A percentile compares a stretch with the other conserved stretches of the same genome.
phyloP scores from a whole-genome alignment of 2,797 vertebrate genomes.

The Fundulus diaphanus region DNA sequence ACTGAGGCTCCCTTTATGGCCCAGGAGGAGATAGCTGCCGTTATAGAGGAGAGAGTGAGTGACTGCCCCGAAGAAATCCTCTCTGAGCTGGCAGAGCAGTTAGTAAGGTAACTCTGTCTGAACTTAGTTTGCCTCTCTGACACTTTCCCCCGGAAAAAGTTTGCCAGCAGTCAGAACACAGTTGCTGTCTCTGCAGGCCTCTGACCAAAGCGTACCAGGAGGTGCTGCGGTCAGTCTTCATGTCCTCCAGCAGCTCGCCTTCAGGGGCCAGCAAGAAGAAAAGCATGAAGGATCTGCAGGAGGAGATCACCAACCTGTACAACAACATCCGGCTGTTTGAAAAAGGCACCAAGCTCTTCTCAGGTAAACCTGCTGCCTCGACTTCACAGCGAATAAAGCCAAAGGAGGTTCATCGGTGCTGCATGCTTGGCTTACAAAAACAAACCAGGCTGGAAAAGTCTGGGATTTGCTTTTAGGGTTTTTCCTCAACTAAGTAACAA shows the following conservation, averaged over 20 bases:
- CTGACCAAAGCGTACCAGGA: conserved; percentile 91
- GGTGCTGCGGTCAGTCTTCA: conserved; percentile 87
- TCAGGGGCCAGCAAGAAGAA: conserved; percentile 88
- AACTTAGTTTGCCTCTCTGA: background rate
- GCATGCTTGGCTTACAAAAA: background rate
- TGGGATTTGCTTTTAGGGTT: too few species aligned
- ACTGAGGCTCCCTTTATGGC: conserved; percentile 86
- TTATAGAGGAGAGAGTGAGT: conserved; percentile 83
- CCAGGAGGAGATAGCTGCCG: conserved; percentile 85
- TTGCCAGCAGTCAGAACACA: background rate
- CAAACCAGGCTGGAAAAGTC: too few species aligned
- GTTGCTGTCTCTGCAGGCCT: conserved; percentile 76
- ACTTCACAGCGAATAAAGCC: background rate
- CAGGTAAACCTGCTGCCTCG: conserved; percentile 80
- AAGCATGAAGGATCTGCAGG: conserved; percentile 93
- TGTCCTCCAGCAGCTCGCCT: conserved; percentile 85
- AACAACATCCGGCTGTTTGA: conserved; percentile 94
- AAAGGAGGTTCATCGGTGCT: too few species aligned
- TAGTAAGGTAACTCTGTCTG: conserved; percentile 82
- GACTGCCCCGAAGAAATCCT: conserved; percentile 93
- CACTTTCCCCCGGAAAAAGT: background rate
- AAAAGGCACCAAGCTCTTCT: conserved; percentile 90
- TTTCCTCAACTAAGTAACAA: background rate
- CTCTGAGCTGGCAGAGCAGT: conserved; percentile 87
- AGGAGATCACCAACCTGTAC: conserved; percentile 92